These are phyloP conservation scores for Drosophila pseudoobscura DNA, from an alignment of 1,140 invertebrate genomes.

Conservation along the genomic window DNA sequence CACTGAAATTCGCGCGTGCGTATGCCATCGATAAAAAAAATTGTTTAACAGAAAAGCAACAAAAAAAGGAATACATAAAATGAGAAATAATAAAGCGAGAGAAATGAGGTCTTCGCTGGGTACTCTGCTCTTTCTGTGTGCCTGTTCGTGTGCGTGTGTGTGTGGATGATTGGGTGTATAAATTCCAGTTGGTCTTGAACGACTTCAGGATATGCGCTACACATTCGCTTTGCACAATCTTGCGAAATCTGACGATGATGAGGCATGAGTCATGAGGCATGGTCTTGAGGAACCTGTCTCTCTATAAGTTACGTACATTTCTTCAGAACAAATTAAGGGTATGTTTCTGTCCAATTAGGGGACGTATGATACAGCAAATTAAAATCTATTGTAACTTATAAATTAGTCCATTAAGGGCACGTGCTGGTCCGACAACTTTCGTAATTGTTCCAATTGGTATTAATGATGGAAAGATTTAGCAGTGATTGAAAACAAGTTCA, in stretches of 20 bases:
- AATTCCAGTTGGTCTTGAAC: conserved; percentile 44
- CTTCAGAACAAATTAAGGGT: too few relatives aligned
- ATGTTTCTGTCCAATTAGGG: too few relatives aligned
- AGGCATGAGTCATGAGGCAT: conserved; percentile 41
- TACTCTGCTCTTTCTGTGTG: conserved; percentile 11
- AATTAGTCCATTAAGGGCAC: conserved; percentile 48
- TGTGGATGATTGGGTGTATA: conserved; percentile 31
- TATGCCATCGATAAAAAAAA: conserved; percentile 81
- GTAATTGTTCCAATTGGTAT: conserved; percentile 48
- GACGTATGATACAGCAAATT: neutral
- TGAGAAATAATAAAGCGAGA: conserved; percentile 63
- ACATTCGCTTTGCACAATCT: conserved; percentile 7
- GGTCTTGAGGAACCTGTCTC: neutral
- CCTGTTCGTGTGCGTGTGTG: conserved; percentile 20
- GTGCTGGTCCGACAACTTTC: conserved; percentile 24
- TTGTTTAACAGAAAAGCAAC: conserved; percentile 71
- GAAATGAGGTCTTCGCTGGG: conserved; percentile 72
- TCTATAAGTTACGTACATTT: too few relatives aligned
- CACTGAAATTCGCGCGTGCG: conserved; percentile 79
- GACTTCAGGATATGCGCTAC: conserved; percentile 63
- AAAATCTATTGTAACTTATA: conserved; percentile 15
- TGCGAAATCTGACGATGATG: conserved; percentile 34
- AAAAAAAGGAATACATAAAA: conserved; percentile 30
- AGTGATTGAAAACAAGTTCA: conserved; percentile 12
- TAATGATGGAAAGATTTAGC: conserved; percentile 32